Evolutionary conservation across 2,113 vertebrate species (phyloP).

Genomic region (Setophaga coronata): DNA sequence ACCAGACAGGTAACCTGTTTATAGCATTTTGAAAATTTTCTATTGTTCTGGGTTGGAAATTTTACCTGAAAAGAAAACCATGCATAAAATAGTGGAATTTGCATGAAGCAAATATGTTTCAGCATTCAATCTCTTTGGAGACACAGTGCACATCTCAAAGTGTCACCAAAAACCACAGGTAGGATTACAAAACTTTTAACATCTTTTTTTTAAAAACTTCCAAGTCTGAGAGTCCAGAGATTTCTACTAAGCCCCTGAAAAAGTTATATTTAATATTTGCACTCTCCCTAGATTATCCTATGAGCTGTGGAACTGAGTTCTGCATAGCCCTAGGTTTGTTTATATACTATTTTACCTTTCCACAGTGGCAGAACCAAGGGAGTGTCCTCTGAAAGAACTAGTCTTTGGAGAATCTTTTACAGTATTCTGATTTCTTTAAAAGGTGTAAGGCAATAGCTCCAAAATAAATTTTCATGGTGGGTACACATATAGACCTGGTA

Average conservation of each 20-base stretch:
- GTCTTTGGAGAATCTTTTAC: background rate
- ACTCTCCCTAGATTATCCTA: background rate
- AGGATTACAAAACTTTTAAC: background rate
- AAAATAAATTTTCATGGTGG: background rate
- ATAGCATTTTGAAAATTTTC: background rate
- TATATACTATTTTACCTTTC: background rate
- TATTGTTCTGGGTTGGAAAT: background rate
- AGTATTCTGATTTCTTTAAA: background rate
- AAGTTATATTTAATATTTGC: background rate
- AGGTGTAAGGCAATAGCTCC: background rate
- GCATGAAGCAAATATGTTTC: background rate
- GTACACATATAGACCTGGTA: background rate
- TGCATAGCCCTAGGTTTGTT: background rate
- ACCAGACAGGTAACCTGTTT: background rate
- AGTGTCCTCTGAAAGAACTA: background rate
- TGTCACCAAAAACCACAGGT: background rate
- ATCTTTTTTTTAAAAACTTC: background rate
- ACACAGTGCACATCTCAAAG: rapidly evolving
- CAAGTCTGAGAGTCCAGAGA: background rate
- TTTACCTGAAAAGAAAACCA: background rate
- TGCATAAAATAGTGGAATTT: background rate
- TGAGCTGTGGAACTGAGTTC: background rate
- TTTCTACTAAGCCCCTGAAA: background rate
- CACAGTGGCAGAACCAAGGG: background rate
- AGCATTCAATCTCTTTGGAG: background rate